A percentile compares a stretch with the other conserved stretches of the same genome.
Conservation (phyloP, 2,888 invertebrate species). For the Drosophila buzzatii region DNA sequence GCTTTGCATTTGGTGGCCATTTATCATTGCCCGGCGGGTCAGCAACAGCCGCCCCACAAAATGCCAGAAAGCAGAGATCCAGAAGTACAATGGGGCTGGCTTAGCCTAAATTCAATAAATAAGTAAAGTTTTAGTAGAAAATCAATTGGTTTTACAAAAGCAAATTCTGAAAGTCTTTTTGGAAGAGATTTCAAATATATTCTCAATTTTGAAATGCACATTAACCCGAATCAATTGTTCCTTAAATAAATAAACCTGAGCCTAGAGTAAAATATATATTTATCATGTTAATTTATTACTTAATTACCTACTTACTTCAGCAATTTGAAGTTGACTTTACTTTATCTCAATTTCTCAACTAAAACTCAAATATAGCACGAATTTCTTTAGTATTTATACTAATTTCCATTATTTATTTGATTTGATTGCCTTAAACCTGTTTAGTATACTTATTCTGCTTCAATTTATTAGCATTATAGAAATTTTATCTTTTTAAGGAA, state of each 20-base stretch:
- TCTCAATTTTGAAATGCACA: too few relatives aligned
- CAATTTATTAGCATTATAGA: neutral
- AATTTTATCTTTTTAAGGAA: neutral
- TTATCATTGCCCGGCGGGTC: constrained; percentile 58
- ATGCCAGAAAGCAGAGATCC: neutral
- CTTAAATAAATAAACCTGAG: too few relatives aligned
- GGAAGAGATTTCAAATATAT: neutral
- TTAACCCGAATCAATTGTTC: too few relatives aligned
- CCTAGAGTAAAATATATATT: too few relatives aligned
- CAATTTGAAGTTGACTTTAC: too few relatives aligned
- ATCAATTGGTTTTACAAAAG: too few relatives aligned
- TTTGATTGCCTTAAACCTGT: neutral
- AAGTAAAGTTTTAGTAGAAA: neutral
- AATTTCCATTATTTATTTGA: neutral
- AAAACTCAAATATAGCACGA: too few relatives aligned
- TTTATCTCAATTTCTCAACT: too few relatives aligned
- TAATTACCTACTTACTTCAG: too few relatives aligned
- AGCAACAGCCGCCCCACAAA: constrained; percentile 15
- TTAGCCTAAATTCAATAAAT: neutral
- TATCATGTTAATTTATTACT: too few relatives aligned
- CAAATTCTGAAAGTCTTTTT: too few relatives aligned
- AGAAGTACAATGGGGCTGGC: constrained; percentile 35
- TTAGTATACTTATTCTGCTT: neutral
- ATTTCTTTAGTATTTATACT: neutral
- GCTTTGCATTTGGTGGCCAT: constrained; percentile 75